A percentile compares a stretch with the other conserved stretches of the same genome.
These are phyloP conservation scores for Heliocidaris tuberculata DNA, from an alignment of 35 echinoderm and acorn worm species.

Conservation along the genomic window DNA sequence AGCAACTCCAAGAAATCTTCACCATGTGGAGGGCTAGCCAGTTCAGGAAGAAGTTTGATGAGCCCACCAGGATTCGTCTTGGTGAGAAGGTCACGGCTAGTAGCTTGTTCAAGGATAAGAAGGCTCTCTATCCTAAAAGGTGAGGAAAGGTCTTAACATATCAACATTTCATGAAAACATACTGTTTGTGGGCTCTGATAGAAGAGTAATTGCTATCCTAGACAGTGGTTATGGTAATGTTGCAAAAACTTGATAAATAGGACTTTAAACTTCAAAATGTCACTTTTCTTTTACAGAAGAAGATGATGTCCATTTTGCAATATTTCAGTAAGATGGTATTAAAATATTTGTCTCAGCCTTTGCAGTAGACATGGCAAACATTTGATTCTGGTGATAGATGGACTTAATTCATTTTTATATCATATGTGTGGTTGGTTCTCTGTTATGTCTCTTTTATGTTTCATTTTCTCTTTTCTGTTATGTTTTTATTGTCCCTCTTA, in stretches of 20 bases:
- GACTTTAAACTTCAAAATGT: neutral
- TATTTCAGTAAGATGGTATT: too few species aligned
- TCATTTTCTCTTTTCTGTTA: too few species aligned
- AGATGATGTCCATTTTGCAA: neutral
- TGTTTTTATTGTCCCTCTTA: too few species aligned
- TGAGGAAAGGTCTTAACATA: constrained; percentile 43
- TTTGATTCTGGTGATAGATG: too few species aligned
- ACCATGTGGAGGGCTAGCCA: constrained; percentile 77
- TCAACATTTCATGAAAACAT: neutral
- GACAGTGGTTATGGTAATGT: neutral
- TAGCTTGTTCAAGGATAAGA: constrained; percentile 97
- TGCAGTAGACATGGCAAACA: too few species aligned
- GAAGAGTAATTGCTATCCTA: neutral
- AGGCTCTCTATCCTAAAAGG: constrained; percentile 85
- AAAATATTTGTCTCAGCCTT: too few species aligned
- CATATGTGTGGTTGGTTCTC: too few species aligned
- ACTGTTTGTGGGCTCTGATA: neutral
- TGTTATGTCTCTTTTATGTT: too few species aligned
- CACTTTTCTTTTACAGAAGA: neutral
- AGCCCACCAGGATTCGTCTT: constrained; percentile 66
- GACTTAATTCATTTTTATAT: too few species aligned
- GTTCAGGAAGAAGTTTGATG: constrained; percentile 91
- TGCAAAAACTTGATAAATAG: neutral
- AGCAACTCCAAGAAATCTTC: constrained; percentile 89
- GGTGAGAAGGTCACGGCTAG: constrained; percentile 94